A percentile compares a stretch with the other conserved stretches of the same genome.
Conservation (phyloP, 2,113 vertebrate genomes). For the Crotalus tigris region DNA sequence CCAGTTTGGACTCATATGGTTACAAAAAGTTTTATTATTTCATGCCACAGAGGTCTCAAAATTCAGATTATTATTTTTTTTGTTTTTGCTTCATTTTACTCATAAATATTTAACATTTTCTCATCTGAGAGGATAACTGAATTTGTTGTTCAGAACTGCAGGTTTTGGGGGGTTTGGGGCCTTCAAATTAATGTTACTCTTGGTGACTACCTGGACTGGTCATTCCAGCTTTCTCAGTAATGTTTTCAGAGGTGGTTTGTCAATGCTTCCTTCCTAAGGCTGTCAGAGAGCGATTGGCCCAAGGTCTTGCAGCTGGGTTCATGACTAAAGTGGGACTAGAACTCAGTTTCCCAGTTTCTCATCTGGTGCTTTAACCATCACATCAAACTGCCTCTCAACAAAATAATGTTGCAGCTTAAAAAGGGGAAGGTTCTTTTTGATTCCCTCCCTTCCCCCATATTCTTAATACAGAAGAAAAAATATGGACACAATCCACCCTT, state of each 20-base stretch:
- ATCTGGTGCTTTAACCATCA: not conserved
- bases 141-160: slow-evolving; percentile 35
- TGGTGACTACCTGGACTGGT: not conserved
- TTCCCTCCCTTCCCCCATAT: not conserved
- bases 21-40: slow-evolving; percentile 42
- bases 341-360: not conserved
- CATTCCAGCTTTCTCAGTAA: not conserved
- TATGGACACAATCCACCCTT: not conserved
- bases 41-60: slow-evolving; percentile 44
- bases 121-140: slow-evolving; percentile 26
- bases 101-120: not conserved
- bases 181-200: not conserved
- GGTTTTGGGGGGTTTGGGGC: not conserved
- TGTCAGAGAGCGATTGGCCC: not conserved
- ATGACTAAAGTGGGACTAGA: not conserved
- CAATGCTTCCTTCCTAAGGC: not conserved
- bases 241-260: not conserved
- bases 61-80: slow-evolving; percentile 29
- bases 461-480: not conserved
- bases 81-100: slow-evolving; percentile 21
- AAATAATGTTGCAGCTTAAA: slow-evolving; percentile 22
- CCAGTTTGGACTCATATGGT: slow-evolving; percentile 20
- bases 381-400: not conserved
- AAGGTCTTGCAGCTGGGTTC: not conserved
- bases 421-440: slow-evolving; percentile 10